Percentiles rank a stretch among this genome's conserved stretches.
These are phyloP conservation scores for Crotalus horridus DNA, from an alignment of 2,113 vertebrate genomes.

Conservation along the genomic window DNA sequence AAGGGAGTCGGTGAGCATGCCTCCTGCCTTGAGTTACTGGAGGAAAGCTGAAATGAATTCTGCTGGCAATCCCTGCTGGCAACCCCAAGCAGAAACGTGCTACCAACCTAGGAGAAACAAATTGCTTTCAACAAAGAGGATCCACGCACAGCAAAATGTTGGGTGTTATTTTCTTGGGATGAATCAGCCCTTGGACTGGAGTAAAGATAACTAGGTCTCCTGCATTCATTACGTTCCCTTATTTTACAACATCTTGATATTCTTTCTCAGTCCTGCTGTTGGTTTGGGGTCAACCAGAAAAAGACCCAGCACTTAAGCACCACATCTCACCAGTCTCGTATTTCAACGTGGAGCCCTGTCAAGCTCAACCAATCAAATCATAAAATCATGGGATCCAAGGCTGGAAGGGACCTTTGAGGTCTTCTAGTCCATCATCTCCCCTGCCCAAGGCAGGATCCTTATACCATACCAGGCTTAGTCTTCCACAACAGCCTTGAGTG, in stretches of 20 bases:
- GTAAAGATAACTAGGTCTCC: neutral
- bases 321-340: no score
- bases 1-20: neutral
- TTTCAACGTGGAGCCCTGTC: no score
- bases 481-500: no score
- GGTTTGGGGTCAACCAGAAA: neutral
- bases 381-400: no score
- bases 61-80: neutral
- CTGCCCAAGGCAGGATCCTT: no score
- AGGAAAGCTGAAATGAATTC: neutral
- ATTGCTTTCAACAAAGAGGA: neutral
- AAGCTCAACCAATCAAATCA: no score
- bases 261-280: no score
- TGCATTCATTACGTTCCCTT: neutral
- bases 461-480: no score
- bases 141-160: neutral
- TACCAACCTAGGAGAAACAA: neutral
- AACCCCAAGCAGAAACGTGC: neutral
- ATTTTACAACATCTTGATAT: neutral
- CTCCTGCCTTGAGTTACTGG: neutral
- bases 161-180: neutral
- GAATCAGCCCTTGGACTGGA: neutral
- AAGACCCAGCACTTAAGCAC: no score
- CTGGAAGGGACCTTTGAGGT: no score
- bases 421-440: no score